phyloP scores from a whole-genome alignment of 2,888 invertebrate genomes.

The Shargacucullia verbasci region DNA sequence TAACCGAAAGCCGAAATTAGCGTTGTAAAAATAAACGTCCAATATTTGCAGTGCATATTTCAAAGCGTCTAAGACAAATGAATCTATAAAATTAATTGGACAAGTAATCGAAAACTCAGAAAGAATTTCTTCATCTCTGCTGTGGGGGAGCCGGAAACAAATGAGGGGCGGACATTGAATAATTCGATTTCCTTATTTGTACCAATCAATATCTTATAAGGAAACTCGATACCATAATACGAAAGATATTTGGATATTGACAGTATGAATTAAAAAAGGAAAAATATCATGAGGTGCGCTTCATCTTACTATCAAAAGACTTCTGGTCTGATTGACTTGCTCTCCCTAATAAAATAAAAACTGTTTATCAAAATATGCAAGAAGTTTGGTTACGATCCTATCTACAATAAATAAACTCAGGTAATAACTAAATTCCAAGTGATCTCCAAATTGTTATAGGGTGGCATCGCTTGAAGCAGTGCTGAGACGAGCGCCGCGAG shows the following conservation, averaged over 20 bases:
- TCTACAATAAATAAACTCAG: constrained; percentile 70
- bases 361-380: constrained; percentile 1
- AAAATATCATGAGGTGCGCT: constrained; percentile 30
- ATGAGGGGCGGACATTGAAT: constrained; percentile 89
- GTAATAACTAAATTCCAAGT: constrained; percentile 79
- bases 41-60: constrained; percentile 72
- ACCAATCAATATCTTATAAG: constrained; percentile 87
- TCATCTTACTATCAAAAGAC: constrained; percentile 25
- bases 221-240: constrained; percentile 77
- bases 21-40: constrained; percentile 53
- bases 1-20: constrained; percentile 41
- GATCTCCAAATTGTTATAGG: constrained; percentile 81
- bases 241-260: constrained; percentile 67
- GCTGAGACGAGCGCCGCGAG: constrained; percentile 61
- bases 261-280: constrained; percentile 47
- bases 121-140: constrained; percentile 88
- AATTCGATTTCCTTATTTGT: constrained; percentile 89
- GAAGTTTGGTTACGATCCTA: constrained; percentile 2
- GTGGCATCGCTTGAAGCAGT: constrained; percentile 74
- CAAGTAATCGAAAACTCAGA: constrained; percentile 89
- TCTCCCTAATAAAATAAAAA: not conserved
- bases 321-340: constrained; percentile 14
- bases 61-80: constrained; percentile 85
- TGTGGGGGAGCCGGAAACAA: constrained; percentile 86
- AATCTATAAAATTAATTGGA: constrained; percentile 89